Evolutionary conservation across 2,797 vertebrate genomes (phyloP), one percentile per base, ranked within the genome.

Genomic region (Sebastes paucispinis): DNA sequence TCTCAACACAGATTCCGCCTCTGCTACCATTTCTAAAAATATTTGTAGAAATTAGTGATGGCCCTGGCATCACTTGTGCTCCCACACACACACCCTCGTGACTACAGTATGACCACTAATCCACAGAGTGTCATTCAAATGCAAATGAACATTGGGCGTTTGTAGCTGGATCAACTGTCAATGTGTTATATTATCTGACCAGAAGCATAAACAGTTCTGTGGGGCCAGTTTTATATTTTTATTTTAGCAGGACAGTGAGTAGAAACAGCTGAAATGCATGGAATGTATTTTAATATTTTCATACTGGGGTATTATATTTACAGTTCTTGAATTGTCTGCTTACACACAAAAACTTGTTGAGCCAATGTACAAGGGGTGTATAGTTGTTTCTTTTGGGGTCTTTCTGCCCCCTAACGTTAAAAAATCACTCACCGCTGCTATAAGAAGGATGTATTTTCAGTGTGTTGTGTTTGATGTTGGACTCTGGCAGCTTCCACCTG

Each of bases 391-490:
- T 39, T 60, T 67, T n/a, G 32, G 34, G 7, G 24, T 66, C 29
- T 83, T 62, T 81, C 43, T 81, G 31, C 65, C 54, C 63, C 27
- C 29, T 64, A 24, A n/a, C 72, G 12, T 18, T 43, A 10, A 39
- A 71, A 69, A 12, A 54, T 54, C 14, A 1, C 16, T 54, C 31
- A 24, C 6, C 2, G 16, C 75, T 47, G 54, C 20, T 25, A 27
- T 22, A 39, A 6, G 39, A 36, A 16, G 34, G 7, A 68, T 47
- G n/a, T 54, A 54, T 54, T 54, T 29, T 47, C 58, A 59, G 62
- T 73, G 62, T 55, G 70, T 64, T 59, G 58, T 70, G 78, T 87
- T 88, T 83, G 84, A 87, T 80, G 79, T 87, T 70, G 50, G 70
- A 85, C 77, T 79, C 62, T 3, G 69, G 60, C 72, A 68, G 80